Conservation (phyloP, 2,797 vertebrate genomes). For the Crocidura indochinensis region DNA sequence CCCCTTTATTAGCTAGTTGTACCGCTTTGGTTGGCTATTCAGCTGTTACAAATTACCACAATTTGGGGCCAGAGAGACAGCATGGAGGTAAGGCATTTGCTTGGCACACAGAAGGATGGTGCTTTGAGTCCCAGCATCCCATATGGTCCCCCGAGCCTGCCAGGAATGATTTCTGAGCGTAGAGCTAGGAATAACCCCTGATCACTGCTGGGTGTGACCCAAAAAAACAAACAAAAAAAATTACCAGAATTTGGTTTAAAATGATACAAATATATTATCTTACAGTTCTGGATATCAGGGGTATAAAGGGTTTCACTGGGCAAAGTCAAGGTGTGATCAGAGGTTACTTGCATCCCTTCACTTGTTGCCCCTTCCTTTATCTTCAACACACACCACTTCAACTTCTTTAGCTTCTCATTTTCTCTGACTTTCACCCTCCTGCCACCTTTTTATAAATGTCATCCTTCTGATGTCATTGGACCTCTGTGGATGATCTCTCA, state of each 20-base stretch:
- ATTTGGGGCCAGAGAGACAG: too few relatives aligned
- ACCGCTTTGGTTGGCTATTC: background rate
- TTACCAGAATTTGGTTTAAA: too few relatives aligned
- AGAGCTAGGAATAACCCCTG: too few relatives aligned
- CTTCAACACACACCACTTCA: background rate
- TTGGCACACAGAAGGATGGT: too few relatives aligned
- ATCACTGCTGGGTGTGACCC: too few relatives aligned
- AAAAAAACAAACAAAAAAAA: too few relatives aligned
- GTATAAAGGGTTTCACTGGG: conserved; percentile 17
- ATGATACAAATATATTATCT: conserved; percentile 21
- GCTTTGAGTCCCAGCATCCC: too few relatives aligned
- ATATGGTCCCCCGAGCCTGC: too few relatives aligned
- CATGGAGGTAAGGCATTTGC: too few relatives aligned
- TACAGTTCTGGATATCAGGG: conserved; percentile 9
- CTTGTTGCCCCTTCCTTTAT: background rate
- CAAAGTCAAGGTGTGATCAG: conserved; percentile 16
- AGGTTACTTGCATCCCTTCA: background rate
- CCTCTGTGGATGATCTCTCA: background rate
- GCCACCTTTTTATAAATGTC: background rate
- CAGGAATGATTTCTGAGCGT: too few relatives aligned
- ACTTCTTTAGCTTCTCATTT: background rate
- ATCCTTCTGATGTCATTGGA: background rate
- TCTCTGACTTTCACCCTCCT: background rate
- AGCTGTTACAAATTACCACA: conserved; percentile 37
- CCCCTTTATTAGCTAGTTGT: background rate